Conservation (phyloP, 2,113 vertebrate genomes). For the Elanoides forficatus region DNA sequence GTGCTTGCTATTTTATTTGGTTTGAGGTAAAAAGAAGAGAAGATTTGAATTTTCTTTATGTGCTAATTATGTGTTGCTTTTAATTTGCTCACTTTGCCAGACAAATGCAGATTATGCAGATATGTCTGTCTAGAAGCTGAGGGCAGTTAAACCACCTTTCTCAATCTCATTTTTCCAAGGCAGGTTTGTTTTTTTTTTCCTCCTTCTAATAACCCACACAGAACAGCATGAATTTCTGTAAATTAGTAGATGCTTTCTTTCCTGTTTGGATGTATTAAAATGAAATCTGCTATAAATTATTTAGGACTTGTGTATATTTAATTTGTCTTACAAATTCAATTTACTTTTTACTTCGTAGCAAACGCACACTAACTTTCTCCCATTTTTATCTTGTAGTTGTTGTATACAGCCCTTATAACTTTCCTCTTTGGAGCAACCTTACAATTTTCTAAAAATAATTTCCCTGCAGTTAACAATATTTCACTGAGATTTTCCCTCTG, state of each 20-base stretch:
- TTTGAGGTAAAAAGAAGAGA: neutral
- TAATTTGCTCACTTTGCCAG: neutral
- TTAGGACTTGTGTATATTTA: neutral
- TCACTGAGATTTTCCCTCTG: neutral
- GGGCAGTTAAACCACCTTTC: neutral
- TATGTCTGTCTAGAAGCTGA: neutral
- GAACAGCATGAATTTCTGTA: neutral
- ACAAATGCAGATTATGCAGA: neutral
- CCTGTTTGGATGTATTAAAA: neutral
- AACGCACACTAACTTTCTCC: neutral
- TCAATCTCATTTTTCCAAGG: neutral
- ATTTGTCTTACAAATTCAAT: neutral
- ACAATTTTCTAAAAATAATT: neutral
- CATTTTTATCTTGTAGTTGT: neutral
- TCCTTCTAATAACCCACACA: neutral
- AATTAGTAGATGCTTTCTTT: neutral
- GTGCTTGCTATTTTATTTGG: neutral
- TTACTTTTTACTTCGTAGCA: neutral
- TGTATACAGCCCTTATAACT: neutral
- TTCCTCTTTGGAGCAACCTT: neutral
- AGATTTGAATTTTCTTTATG: neutral
- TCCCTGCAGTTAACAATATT: neutral
- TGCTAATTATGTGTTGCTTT: neutral
- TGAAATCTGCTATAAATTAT: neutral
- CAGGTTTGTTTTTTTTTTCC: neutral